These are phyloP conservation scores for Drosophila chauvacae DNA, from an alignment of 1,140 invertebrate species.

Conservation along the genomic window DNA sequence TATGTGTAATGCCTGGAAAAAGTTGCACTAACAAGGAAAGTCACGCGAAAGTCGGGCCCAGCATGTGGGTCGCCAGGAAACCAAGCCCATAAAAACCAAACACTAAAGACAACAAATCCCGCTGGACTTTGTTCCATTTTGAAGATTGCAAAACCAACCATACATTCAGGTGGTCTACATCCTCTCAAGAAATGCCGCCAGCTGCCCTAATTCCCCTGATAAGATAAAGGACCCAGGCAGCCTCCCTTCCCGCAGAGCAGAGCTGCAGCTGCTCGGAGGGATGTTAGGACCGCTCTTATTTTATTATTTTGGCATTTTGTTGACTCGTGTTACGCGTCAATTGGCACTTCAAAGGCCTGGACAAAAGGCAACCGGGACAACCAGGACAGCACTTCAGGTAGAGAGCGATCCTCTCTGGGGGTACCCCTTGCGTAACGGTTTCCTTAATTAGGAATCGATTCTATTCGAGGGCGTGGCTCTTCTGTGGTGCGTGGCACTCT, in stretches of 20 bases:
- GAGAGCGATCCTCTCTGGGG: constrained; percentile 6
- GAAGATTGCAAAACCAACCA: constrained; percentile 6
- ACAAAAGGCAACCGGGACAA: constrained; percentile 5
- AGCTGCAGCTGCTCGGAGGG: constrained; percentile 28
- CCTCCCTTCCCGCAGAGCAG: neutral
- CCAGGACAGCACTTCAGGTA: constrained; percentile 44
- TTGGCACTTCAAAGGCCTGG: constrained; percentile 36
- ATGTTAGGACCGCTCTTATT: constrained; percentile 19
- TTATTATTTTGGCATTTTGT: constrained; percentile 37
- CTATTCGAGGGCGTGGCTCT: constrained; percentile 41
- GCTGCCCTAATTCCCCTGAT: constrained; percentile 27
- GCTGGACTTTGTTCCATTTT: constrained; percentile 28
- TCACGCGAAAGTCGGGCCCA: constrained; percentile 42
- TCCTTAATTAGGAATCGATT: constrained; percentile 70
- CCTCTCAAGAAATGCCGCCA: constrained; percentile 10
- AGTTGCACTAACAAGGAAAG: constrained; percentile 32
- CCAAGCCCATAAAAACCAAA: constrained; percentile 18
- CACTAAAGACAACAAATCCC: constrained; percentile 3
- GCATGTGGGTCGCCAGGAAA: constrained; percentile 37
- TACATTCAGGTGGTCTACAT: constrained; percentile 30
- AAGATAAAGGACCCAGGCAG: constrained; percentile 29
- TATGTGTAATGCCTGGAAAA: constrained; percentile 26
- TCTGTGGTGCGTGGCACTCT: constrained; percentile 28
- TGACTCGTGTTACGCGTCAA: constrained; percentile 76
- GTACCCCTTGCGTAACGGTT: constrained; percentile 47